Base-by-base conservation (phyloP, 2,797 vertebrate species). In the Bradypodion pumilum region DNA sequence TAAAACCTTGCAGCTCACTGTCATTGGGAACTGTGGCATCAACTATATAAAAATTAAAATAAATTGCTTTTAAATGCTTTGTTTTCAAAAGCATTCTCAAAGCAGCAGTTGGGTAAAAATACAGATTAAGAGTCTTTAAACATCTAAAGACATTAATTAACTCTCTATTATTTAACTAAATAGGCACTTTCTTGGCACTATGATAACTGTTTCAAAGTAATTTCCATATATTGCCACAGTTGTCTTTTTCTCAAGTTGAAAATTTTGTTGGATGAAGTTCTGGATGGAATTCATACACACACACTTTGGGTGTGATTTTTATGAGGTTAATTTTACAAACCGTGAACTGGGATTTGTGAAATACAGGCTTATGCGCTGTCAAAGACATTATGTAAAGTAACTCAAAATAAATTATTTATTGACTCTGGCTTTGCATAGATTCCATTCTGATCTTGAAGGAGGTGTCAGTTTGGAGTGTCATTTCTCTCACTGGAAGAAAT, bases 401-500 rank as follows among this genome's bases (percentile, higher is more conserved):
- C 80, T 87, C 72, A 82, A 23, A 86, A 90, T 76, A 81, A 73
- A 3, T 66, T 9, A 8, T 62, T 82, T 88, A 90, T 78, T 85
- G 87, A 29, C 65, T 90, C 80, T 16, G 73, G 89, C 82, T 84
- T 42, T 6, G 10, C 52, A 49, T 37, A 32, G 23, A 84, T 88
- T 78, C 86, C 74, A 12, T 60, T 32, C 80, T 90, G 0, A 10
- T 13, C 5, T 83, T 62, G 42, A 90, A 88, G 37, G 70, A 86
- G 88, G 49, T 81, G 32, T 92, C 87, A 76, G 1, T 89, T 68
- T 59, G 68, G n/a, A 82, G 60, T 83, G 72, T 76, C 70, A 74
- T 42, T 89, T 65, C 76, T 87, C 80, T 83, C 25, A 49, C 87
- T 69, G 81, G 84, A 89, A 72, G 83, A 84, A 90, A 75, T 88